A percentile compares a stretch with the other conserved stretches of the same genome.
These are phyloP conservation scores for Eleutherodactylus coqui DNA, from an alignment of 2,797 vertebrate species.

Conservation along the genomic window DNA sequence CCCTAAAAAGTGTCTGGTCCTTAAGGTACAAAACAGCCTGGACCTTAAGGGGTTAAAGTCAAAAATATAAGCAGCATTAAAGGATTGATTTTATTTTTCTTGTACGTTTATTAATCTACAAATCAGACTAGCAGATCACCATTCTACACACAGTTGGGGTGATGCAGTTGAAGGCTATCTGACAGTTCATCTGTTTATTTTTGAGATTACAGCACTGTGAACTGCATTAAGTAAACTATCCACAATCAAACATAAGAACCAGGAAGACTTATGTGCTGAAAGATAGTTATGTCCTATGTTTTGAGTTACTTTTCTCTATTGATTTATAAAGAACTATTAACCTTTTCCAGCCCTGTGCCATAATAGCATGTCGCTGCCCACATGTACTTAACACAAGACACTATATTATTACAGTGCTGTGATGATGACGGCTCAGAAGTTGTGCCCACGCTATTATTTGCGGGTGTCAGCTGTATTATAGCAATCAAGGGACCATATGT, in stretches of 20 bases:
- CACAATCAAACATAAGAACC: not conserved
- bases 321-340: not conserved
- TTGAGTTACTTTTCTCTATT: not conserved
- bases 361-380: no score
- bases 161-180: not conserved
- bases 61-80: no score
- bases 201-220: slow-evolving; percentile 10
- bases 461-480: no score
- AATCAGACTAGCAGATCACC: not conserved
- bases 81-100: not conserved
- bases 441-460: no score
- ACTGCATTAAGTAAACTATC: not conserved
- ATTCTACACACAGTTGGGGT: not conserved
- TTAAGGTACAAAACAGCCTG: no score
- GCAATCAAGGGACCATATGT: no score
- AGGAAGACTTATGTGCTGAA: not conserved
- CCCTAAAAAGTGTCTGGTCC: no score
- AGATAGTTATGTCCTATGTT: not conserved
- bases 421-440: no score
- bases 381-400: no score
- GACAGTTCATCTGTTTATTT: not conserved
- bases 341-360: no score
- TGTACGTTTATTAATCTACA: not conserved
- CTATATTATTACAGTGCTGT: no score
- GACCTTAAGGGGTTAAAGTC: no score